Base-by-base conservation (phyloP, 2,888 invertebrate species). In the Caenorhabditis afra region DNA sequence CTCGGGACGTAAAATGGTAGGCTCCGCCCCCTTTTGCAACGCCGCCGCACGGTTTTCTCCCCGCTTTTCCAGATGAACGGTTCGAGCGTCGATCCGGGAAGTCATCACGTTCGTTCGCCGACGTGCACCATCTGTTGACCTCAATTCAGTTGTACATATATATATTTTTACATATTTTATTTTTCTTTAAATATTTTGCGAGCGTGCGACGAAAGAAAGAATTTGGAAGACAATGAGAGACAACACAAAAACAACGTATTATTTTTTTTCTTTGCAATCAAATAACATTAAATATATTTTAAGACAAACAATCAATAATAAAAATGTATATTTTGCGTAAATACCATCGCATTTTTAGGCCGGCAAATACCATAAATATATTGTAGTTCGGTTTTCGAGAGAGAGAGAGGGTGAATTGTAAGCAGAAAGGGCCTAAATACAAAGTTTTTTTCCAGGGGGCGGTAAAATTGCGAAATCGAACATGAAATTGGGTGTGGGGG, bases 61-160 rank as follows among this genome's bases (percentile, higher is more conserved):
- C n/a, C n/a, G n/a, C n/a, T n/a, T n/a, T n/a, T n/a, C n/a, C 68
- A 76, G 76, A 64, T 64, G 65, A 79, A 79, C 23, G 79, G 79
- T 8, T 50, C 75, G 10, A 79, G 79, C 20, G 79, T 79, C 12
- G 79, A 79, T 29, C 79, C 79, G 0, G 62, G 55, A 37, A 70
- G 70, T 39, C 79, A 79, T 70, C 79, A 79, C 29, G 57, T 79
- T 10, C 61, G 79, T 20, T 75, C 75, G 8, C 79, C 79, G n/a
- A 79, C 79, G 14, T 79, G 79, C 47, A 61, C 68, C 14, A 75
- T 79, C 52, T 58, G 68, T 22, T 78, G 20, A 71, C 20, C 39
- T 45, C 22, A n/a, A n/a, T n/a, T n/a, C n/a, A n/a, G n/a, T 37
- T 18, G 14, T 20, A 45, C 52, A 47, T 47, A 2, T n/a, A 29